These are phyloP conservation scores for Origma solitaria DNA, from an alignment of 2,113 vertebrate genomes.

Conservation along the genomic window DNA sequence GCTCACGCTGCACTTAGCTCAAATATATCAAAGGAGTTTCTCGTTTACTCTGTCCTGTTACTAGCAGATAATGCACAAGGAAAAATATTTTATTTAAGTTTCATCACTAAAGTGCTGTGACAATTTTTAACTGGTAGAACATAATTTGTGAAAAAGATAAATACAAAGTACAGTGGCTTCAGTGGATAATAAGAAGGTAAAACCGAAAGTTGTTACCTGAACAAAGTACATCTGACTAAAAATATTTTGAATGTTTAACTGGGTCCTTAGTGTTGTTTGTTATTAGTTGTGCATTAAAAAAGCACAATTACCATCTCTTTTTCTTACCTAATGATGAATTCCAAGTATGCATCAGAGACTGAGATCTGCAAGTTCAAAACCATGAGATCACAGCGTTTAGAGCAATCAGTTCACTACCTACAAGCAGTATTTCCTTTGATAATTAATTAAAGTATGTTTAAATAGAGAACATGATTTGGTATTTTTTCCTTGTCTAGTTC, in stretches of 20 bases:
- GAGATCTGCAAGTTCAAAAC: background rate
- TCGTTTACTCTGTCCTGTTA: background rate
- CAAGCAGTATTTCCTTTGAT: background rate
- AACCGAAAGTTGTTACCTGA: background rate
- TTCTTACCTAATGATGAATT: background rate
- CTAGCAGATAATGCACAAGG: background rate
- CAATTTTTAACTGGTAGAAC: background rate
- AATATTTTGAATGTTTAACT: background rate
- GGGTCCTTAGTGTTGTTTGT: background rate
- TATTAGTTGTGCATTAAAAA: background rate
- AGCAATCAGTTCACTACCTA: background rate
- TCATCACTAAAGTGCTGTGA: background rate
- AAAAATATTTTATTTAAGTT: background rate
- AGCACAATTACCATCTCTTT: background rate
- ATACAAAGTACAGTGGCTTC: background rate
- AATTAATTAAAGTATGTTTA: background rate
- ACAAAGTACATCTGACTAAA: background rate
- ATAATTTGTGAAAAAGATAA: background rate
- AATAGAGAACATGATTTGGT: background rate
- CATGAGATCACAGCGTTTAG: background rate
- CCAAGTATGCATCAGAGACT: background rate
- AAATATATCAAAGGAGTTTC: background rate
- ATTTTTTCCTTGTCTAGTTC: background rate
- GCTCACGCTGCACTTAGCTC: fast-evolving
- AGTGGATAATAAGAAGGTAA: background rate